Conservation (phyloP, 1,140 invertebrate species). For the Oedothorax gibbosus region DNA sequence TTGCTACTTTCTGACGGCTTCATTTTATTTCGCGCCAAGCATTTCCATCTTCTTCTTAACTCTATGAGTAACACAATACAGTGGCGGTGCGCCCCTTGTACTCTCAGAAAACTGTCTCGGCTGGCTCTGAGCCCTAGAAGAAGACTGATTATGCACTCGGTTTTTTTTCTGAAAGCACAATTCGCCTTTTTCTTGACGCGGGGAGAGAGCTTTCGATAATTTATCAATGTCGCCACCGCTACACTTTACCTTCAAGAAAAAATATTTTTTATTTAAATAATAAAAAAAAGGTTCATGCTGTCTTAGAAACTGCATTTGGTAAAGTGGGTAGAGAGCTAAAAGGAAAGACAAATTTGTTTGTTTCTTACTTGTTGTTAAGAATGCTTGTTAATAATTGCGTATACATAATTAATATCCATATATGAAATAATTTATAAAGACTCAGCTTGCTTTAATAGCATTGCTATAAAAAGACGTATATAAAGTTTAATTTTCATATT, state of each 20-base stretch:
- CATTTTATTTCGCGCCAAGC: too few relatives aligned
- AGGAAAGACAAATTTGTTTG: not conserved
- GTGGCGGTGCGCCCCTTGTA: not conserved
- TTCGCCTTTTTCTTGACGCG: constrained; percentile 50
- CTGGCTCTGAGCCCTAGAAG: constrained; percentile 46
- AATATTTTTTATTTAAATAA: not conserved
- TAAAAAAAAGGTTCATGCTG: too few relatives aligned
- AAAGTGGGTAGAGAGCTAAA: constrained; percentile 1
- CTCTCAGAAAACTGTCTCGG: constrained; percentile 37
- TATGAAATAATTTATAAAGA: too few relatives aligned
- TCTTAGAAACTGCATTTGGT: not conserved
- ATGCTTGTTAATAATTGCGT: too few relatives aligned
- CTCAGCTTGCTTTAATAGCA: too few relatives aligned
- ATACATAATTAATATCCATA: too few relatives aligned
- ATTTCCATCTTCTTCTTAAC: too few relatives aligned
- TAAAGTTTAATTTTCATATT: too few relatives aligned
- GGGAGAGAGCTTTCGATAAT: constrained; percentile 56
- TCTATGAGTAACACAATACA: too few relatives aligned
- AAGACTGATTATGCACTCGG: constrained; percentile 58
- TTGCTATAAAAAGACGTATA: too few relatives aligned
- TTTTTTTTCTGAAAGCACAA: constrained; percentile 44
- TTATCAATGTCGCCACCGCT: constrained; percentile 56
- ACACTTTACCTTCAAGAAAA: constrained; percentile 19
- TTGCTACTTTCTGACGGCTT: too few relatives aligned
- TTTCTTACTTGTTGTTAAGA: too few relatives aligned